Evolutionary conservation across 2,113 vertebrate genomes (phyloP).

Genomic region (Hippotragus niger): DNA sequence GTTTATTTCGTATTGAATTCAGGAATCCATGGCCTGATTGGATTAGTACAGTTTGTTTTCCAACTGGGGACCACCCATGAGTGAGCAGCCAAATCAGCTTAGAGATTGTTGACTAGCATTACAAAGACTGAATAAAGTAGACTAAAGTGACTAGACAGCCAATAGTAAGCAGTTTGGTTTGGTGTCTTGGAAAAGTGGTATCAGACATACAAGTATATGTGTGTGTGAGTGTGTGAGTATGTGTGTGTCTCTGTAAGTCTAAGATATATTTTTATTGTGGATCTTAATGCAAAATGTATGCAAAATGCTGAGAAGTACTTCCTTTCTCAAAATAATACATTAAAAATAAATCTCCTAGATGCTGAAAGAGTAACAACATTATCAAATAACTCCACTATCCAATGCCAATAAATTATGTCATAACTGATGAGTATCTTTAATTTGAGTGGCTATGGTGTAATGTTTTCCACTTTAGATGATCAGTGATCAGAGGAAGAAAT

Average conservation of each 20-base stretch:
- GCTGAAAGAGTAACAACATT: not conserved
- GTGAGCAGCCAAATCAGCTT: not conserved
- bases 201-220: not conserved
- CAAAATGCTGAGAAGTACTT: not conserved
- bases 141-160: not conserved
- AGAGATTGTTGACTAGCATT: not conserved
- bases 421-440: not conserved
- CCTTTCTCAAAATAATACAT: not conserved
- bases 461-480: not conserved
- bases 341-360: not conserved
- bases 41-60: not conserved
- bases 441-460: not conserved
- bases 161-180: not conserved
- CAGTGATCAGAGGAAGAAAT: not conserved
- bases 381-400: not conserved
- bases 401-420: not conserved
- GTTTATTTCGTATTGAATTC: not conserved
- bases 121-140: not conserved
- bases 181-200: not conserved
- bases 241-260: not conserved
- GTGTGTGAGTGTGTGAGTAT: not conserved
- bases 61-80: not conserved
- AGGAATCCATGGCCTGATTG: not conserved
- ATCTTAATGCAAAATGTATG: not conserved
- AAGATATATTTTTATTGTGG: not conserved